These are phyloP conservation scores for Tapirus terrestris DNA, from an alignment of 2,113 vertebrate genomes.

Conservation along the genomic window DNA sequence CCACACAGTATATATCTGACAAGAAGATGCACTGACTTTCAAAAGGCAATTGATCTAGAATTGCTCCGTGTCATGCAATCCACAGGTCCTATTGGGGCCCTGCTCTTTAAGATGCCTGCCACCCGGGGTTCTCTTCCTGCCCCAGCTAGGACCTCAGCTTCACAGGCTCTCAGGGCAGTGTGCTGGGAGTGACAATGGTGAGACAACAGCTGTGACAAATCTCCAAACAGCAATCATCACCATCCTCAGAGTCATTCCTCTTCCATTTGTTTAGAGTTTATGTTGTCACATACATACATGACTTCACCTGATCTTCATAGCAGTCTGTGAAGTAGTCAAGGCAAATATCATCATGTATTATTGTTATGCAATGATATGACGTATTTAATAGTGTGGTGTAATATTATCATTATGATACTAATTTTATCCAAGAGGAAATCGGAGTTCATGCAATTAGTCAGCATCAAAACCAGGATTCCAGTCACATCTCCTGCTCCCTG, in stretches of 20 bases:
- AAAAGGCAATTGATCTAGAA: neutral
- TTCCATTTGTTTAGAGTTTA: neutral
- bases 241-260: neutral
- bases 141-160: neutral
- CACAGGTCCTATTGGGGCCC: fast-evolving
- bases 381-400: neutral
- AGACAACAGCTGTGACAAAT: neutral
- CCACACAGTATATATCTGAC: neutral
- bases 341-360: neutral
- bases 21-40: neutral
- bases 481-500: neutral
- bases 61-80: fast-evolving
- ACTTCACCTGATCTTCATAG: neutral
- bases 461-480: neutral
- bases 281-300: neutral
- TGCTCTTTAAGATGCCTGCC: too few species aligned
- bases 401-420: neutral
- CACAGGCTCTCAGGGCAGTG: too few species aligned
- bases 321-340: neutral
- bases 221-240: neutral
- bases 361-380: neutral
- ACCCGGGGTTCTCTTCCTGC: fast-evolving
- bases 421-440: neutral
- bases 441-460: neutral
- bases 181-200: fast-evolving